A percentile compares a stretch with the other conserved stretches of the same genome.
phyloP scores from a whole-genome alignment of 2,888 invertebrate genomes.

The Syrphus vitripennis region DNA sequence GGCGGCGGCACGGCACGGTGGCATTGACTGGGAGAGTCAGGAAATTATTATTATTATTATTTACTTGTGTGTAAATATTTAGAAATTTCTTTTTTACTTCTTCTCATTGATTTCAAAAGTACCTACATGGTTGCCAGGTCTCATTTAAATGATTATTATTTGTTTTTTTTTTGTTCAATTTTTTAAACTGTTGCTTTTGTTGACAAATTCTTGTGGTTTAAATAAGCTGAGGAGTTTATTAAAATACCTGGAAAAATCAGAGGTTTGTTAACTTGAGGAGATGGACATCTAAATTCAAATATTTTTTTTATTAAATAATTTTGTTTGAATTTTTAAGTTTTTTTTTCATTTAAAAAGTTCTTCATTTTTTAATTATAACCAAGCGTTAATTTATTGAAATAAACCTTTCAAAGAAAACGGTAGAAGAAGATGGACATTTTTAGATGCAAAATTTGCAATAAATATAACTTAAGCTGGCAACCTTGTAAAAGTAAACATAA shows the following conservation, averaged over 20 bases:
- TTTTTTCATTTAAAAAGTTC: too few relatives aligned
- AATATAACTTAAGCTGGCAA: too few relatives aligned
- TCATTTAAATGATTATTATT: too few relatives aligned
- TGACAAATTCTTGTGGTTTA: background rate
- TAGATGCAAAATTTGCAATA: too few relatives aligned
- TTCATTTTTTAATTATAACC: too few relatives aligned
- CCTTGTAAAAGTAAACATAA: background rate
- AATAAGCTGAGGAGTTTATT: too few relatives aligned
- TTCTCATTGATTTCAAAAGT: slow-evolving; percentile 34
- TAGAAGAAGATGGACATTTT: too few relatives aligned
- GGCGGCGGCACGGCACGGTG: background rate
- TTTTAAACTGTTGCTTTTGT: background rate
- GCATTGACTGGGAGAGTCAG: slow-evolving; percentile 28
- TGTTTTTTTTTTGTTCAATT: slow-evolving; percentile 8
- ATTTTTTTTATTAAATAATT: too few relatives aligned
- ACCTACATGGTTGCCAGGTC: background rate
- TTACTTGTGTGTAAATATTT: slow-evolving; percentile 69
- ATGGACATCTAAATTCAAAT: too few relatives aligned
- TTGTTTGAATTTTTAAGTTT: too few relatives aligned
- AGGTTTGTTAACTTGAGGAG: too few relatives aligned
- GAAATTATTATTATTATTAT: slow-evolving; percentile 71
- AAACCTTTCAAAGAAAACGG: background rate
- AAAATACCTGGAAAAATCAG: too few relatives aligned
- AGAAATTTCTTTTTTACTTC: slow-evolving; percentile 28
- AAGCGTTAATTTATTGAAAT: background rate